Evolutionary conservation across 2,888 invertebrate genomes (phyloP), one percentile per base, ranked within the genome.

Genomic region (Cyrtodaria siliqua): DNA sequence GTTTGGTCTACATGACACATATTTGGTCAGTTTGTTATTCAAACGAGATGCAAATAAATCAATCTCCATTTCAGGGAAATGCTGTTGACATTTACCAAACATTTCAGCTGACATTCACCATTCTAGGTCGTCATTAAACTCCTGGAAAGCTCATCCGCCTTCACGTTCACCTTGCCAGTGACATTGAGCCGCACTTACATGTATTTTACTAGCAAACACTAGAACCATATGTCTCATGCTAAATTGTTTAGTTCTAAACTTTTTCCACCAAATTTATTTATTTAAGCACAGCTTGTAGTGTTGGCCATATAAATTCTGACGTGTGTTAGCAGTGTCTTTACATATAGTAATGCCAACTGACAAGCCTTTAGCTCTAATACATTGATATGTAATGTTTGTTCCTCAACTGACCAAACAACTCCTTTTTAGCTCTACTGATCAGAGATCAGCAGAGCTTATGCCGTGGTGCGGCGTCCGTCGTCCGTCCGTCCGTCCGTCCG

Each of bases 341-440:
- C 52, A 33, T 2, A 73, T 23, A 44, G 14, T 29, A 73, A n/a
- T 23, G 40, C 56, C n/a, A 73, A 27, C 16, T 52, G 3, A 33
- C 53, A 55, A 16, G 73, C 66, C 38, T 67, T n/a, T n/a, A n/a
- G n/a, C n/a, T n/a, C n/a, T n/a, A n/a, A n/a, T 66, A 64, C 29
- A 55, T 73, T 73, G 6, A 73, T 73, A 40, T 73, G 42, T 47
- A n/a, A n/a, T n/a, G n/a, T n/a, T n/a, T n/a, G n/a, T n/a, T 72
- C 72, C n/a, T n/a, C n/a, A n/a, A n/a, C n/a, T n/a, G n/a, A n/a
- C n/a, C n/a, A n/a, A n/a, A n/a, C n/a, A n/a, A n/a, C n/a, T n/a
- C n/a, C n/a, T n/a, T n/a, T n/a, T n/a, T n/a, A n/a, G n/a, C n/a
- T n/a, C n/a, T n/a, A n/a, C n/a, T n/a, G n/a, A n/a, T n/a, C n/a